Evolutionary conservation across 2,113 vertebrate genomes (phyloP).

Genomic region (Chloroceryle aenea): DNA sequence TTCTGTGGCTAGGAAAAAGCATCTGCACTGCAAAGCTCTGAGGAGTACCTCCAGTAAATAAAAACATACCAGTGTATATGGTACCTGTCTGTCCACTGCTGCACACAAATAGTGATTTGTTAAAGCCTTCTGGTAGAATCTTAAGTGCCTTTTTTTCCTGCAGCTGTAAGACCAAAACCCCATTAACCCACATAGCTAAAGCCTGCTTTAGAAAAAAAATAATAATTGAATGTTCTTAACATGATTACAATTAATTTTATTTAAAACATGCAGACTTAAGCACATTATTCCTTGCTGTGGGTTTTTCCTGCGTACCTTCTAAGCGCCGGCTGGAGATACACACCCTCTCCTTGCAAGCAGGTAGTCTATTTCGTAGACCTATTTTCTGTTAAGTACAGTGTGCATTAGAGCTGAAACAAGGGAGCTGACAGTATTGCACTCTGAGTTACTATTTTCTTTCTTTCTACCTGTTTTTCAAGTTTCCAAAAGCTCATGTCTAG

Average conservation of each 20-base stretch:
- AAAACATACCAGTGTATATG: not conserved
- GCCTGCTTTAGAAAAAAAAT: not conserved
- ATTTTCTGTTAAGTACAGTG: constrained; percentile 76
- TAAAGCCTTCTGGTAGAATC: not conserved
- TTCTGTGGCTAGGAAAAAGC: not conserved
- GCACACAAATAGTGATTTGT: not conserved
- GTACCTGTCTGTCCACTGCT: not conserved
- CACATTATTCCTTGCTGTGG: no score
- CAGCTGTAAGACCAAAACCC: not conserved
- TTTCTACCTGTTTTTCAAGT: not conserved
- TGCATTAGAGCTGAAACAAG: constrained; percentile 75
- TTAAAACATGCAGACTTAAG: not conserved
- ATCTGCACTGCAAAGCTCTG: not conserved
- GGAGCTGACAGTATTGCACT: not conserved
- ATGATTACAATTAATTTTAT: not conserved
- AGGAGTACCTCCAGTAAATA: not conserved
- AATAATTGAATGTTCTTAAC: not conserved
- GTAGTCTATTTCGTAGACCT: constrained; percentile 84
- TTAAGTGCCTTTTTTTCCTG: not conserved
- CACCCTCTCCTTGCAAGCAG: constrained; percentile 75
- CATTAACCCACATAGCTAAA: not conserved
- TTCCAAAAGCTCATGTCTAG: not conserved
- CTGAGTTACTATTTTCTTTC: not conserved
- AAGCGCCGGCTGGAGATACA: constrained; percentile 77
- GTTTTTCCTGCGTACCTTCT: constrained; percentile 59